Percentiles rank a stretch among this genome's conserved stretches.
These are phyloP conservation scores for Acleris holmiana DNA, from an alignment of 2,888 invertebrate genomes.

Conservation along the genomic window DNA sequence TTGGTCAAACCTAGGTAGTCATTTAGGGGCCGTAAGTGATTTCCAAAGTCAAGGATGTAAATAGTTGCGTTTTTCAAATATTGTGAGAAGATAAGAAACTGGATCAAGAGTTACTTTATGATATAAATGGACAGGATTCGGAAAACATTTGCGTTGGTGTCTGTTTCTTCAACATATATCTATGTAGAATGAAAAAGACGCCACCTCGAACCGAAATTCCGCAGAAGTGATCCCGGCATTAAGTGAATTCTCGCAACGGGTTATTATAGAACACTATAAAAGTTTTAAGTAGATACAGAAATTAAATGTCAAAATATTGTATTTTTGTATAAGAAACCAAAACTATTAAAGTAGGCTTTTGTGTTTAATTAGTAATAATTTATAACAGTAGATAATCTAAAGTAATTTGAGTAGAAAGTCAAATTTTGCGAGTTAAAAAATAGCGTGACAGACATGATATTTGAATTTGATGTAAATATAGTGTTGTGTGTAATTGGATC, in stretches of 20 bases:
- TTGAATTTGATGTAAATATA: slow-evolving; percentile 54
- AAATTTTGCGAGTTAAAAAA: slow-evolving; percentile 23
- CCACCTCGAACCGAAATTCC: no score
- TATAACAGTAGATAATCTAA: slow-evolving; percentile 2
- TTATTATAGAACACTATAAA: slow-evolving; percentile 12
- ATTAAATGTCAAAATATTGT: slow-evolving; percentile 49
- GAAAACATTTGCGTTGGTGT: no score
- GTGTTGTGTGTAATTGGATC: slow-evolving; percentile 74
- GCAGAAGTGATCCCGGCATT: no score
- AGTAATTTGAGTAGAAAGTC: slow-evolving; percentile 20
- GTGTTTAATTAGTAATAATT: slow-evolving; percentile 27
- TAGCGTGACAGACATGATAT: slow-evolving; percentile 40
- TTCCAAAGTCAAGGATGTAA: slow-evolving; percentile 67
- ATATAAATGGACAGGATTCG: no score
- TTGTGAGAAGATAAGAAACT: slow-evolving; percentile 53
- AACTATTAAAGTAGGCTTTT: slow-evolving; percentile 46
- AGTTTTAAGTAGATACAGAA: slow-evolving; percentile 21
- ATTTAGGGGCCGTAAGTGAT: slow-evolving; percentile 2
- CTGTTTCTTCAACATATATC: no score
- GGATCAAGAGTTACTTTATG: not conserved
- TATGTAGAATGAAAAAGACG: no score
- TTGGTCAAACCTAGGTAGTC: slow-evolving; percentile 7
- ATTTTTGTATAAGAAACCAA: slow-evolving; percentile 72
- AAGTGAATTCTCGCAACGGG: not conserved
- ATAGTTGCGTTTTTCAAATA: slow-evolving; percentile 52